A percentile compares a stretch with the other conserved stretches of the same genome.
phyloP scores from a whole-genome alignment of 2,113 vertebrate genomes.

The Pomatorhinus ruficollis region DNA sequence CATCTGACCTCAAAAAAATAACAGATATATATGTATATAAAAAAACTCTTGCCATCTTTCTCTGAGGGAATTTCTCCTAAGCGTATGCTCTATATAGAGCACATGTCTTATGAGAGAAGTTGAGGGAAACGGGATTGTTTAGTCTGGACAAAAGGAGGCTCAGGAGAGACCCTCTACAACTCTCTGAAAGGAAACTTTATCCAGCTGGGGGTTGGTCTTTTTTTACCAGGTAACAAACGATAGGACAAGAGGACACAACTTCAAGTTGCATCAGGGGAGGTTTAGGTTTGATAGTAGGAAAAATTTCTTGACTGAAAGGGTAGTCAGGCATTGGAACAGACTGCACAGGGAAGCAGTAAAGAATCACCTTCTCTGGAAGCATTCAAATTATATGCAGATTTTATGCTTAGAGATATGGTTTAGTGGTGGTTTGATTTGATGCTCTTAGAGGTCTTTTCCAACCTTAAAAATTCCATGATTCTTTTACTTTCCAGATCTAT shows the following conservation, averaged over 20 bases:
- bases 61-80: not conserved
- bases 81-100: too few species aligned
- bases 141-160: not conserved
- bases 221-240: not conserved
- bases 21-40: not conserved
- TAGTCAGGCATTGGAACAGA: not conserved
- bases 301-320: not conserved
- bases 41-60: not conserved
- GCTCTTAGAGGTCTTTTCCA: not conserved
- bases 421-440: not conserved
- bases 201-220: too few species aligned
- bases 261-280: not conserved
- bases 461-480: not conserved
- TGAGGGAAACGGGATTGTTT: not conserved
- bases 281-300: not conserved
- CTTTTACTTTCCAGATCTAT: not conserved
- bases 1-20: not conserved
- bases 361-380: not conserved
- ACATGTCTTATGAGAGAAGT: too few species aligned
- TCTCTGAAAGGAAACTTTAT: not conserved
- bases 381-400: not conserved
- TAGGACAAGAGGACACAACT: not conserved
- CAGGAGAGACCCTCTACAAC: too few species aligned
- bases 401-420: not conserved
- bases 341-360: not conserved